Evolutionary conservation across 2,797 vertebrate species (phyloP), one percentile per base, ranked within the genome.

Genomic region (Diglossa cyanea): DNA sequence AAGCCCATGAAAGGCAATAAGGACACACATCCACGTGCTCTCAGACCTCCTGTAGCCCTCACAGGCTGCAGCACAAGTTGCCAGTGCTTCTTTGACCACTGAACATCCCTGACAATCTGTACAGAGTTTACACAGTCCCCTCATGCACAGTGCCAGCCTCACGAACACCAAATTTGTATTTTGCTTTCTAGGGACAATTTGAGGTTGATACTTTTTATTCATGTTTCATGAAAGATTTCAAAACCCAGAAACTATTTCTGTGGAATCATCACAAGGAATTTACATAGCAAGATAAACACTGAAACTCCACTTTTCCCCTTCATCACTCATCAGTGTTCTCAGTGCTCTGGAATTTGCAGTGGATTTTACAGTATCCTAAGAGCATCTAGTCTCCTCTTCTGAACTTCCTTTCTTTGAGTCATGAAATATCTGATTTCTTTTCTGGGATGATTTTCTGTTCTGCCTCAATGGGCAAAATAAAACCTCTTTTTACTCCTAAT

Each of bases 271-370:
- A 86, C 31, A 66, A 70, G 66, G 85, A 93, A 93, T 94, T 91
- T 78, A 66, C 68, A 83, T 7, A 82, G 73, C 40, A 62, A 91
- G 93, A 91, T 94, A 94, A 96, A 91, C 47, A 81, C 35, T 58
- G 82, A 96, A 95, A 93, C 90, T 88, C 28, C 0, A 1, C 39
- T 83, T 70, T 94, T 39, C 54, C 61, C 61, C 47, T 71, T 94
- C 82, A 66, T 93, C 73, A 57, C 37, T 95, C 91, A 62, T 81
- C 66, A 55, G 15, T 86, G 73, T 81, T 93, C 82, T 95, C 93
- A 96, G 88, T 17, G 8, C 91, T 86, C 62, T 94, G 94, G 95
- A 96, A 96, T 96, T 95, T 75, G 76, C 25, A 25, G 61, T 74
- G 89, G 61, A 71, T 87, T 94, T 94, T 88, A 90, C 61, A 78